Conservation (phyloP, 2,113 vertebrate species). For the Andinoacara biseriatus region DNA sequence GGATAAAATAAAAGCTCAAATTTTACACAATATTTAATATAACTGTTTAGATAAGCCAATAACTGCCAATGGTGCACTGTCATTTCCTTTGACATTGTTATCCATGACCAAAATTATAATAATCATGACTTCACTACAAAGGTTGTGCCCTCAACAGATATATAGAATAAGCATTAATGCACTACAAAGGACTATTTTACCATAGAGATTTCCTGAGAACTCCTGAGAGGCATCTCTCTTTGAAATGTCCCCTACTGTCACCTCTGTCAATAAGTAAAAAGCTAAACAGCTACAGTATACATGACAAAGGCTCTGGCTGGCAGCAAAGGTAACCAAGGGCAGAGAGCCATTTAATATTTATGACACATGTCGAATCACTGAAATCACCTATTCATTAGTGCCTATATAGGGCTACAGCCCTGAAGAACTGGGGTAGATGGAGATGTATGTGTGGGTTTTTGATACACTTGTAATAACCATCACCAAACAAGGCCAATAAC, state of each 20-base stretch:
- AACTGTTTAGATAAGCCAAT: not conserved
- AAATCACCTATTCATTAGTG: conserved; percentile 71
- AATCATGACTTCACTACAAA: conserved; percentile 11
- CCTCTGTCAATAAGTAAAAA: conserved; percentile 66
- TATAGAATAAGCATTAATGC: conserved; percentile 13
- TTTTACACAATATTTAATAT: not conserved
- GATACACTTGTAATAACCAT: conserved; percentile 76
- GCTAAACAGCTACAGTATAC: conserved; percentile 61
- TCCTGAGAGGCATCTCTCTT: conserved; percentile 46
- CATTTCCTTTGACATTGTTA: not conserved
- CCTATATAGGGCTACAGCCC: conserved; percentile 26
- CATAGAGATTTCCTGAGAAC: conserved; percentile 25
- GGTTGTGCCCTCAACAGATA: conserved; percentile 10
- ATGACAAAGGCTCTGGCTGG: conserved; percentile 66
- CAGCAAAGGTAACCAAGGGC: conserved; percentile 76
- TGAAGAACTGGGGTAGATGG: conserved; percentile 23
- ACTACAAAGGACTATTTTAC: conserved; percentile 36
- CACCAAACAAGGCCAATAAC: conserved; percentile 80
- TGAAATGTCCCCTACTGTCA: conserved; percentile 71
- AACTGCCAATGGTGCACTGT: not conserved
- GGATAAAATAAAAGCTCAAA: not conserved
- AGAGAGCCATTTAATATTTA: conserved; percentile 76
- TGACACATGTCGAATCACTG: conserved; percentile 67
- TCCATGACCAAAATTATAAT: not conserved
- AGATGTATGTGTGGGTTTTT: conserved; percentile 68